Percentiles rank a stretch among this genome's conserved stretches.
These are phyloP conservation scores for Drosophila ezoana DNA, from an alignment of 2,888 invertebrate species.

Conservation along the genomic window DNA sequence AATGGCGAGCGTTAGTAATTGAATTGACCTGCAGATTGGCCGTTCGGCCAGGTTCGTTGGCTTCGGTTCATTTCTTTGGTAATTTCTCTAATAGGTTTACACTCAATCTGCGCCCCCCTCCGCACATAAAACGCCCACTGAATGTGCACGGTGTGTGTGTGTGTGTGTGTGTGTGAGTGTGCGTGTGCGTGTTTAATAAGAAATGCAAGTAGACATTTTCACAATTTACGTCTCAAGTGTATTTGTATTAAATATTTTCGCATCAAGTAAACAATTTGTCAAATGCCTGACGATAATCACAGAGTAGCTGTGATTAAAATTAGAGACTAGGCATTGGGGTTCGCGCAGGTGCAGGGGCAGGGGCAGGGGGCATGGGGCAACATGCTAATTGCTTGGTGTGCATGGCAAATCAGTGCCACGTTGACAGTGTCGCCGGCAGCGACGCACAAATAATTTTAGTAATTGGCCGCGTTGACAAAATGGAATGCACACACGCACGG, in stretches of 20 bases:
- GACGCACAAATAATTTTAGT: slow-evolving; percentile 58
- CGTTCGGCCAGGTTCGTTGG: slow-evolving; percentile 38
- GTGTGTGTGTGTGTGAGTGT: slow-evolving; percentile 18
- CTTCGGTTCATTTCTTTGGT: slow-evolving; percentile 70
- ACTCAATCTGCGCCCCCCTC: slow-evolving; percentile 64
- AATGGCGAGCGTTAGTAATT: slow-evolving; percentile 51
- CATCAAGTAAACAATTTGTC: slow-evolving; percentile 44
- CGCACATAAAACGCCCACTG: slow-evolving; percentile 43
- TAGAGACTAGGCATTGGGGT: background rate
- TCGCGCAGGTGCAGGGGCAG: too few relatives aligned
- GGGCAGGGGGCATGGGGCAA: background rate
- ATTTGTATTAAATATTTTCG: slow-evolving; percentile 26
- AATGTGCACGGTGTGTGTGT: slow-evolving; percentile 25
- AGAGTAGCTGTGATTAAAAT: slow-evolving; percentile 14
- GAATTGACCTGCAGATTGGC: slow-evolving; percentile 64
- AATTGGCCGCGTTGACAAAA: slow-evolving; percentile 56
- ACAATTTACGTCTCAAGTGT: slow-evolving; percentile 10
- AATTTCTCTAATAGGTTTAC: slow-evolving; percentile 80
- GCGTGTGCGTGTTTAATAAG: slow-evolving; percentile 15
- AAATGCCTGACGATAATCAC: slow-evolving; percentile 11
- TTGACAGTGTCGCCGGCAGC: slow-evolving; percentile 36
- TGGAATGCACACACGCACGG: slow-evolving; percentile 27
- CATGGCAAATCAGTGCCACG: slow-evolving; percentile 45
- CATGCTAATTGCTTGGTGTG: slow-evolving; percentile 52
- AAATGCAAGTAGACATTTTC: slow-evolving; percentile 16